Evolutionary conservation across 2,797 vertebrate genomes (phyloP), one percentile per base, ranked within the genome.

Genomic region (Mustela erminea): DNA sequence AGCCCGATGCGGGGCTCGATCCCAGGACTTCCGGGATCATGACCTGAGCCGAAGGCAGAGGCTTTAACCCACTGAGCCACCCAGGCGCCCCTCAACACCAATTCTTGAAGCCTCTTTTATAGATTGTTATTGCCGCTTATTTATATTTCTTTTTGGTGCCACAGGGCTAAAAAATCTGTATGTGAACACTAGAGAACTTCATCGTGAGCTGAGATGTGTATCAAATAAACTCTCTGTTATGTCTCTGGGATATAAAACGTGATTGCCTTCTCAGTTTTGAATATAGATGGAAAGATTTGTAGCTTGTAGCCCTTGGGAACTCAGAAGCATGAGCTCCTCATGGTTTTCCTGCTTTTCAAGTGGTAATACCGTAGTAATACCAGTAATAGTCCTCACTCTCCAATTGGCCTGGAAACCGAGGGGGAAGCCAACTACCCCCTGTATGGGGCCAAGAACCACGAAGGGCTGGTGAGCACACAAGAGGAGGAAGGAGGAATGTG

Each of bases 381-480:
- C 49, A 52, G 49, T 52, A 15, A 52, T 15, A 35, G 10, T 12
- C 32, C n/a, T 20, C 11, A 2, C 2, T 49, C 17, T 80, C n/a
- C 6, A 52, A 43, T 7, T 3, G 32, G 58, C 38, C 75, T 11
- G 21, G 77, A 41, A 21, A 3, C 46, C 8, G 32, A 49, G 25
- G 5, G 23, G 27, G 64, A 68, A 41, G 13, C 25, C 3, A 1
- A 27, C 18, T 1, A 5, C 6, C 3, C 84, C 35, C 14, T 0
- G 13, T 3, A 1, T 35, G 38, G 60, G 27, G n/a, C 27, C 5
- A 10, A 83, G 60, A 70, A 29, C 29, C 13, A 0, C 0, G 1
- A 21, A 35, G 29, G 27, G 27, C 35, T 43, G 35, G 9, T 0
- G 21, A n/a, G 70, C 15, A 0, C 27, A 20, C 0, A 10, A 23